Evolutionary conservation across 2,113 vertebrate species (phyloP).

Genomic region (Recurvirostra avosetta): DNA sequence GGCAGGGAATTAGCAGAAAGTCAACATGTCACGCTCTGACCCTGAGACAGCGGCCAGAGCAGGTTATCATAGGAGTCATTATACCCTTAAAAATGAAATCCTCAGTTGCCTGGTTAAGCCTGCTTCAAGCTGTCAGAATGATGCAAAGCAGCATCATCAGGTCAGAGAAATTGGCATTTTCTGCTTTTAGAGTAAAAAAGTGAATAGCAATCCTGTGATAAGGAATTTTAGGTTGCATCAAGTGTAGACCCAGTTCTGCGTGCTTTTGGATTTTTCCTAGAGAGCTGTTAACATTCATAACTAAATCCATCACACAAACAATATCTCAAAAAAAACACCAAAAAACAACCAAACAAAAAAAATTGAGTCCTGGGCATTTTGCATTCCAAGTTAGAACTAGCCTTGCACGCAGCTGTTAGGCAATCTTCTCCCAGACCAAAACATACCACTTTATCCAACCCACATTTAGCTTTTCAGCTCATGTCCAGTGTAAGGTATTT

Average conservation of each 20-base stretch:
- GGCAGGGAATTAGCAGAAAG: not conserved
- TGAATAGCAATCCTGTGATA: not conserved
- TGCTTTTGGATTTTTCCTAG: not conserved
- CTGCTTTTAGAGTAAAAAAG: not conserved
- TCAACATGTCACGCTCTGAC: not conserved
- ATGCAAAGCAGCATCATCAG: not conserved
- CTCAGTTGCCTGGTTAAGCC: not conserved
- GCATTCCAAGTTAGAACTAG: not conserved
- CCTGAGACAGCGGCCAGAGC: not conserved
- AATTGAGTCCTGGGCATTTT: not conserved
- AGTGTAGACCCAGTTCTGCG: not conserved
- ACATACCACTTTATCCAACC: not conserved
- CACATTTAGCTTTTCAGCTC: not conserved
- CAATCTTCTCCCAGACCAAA: not conserved
- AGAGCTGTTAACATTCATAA: not conserved
- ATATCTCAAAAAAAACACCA: not conserved
- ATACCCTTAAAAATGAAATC: conserved; percentile 12
- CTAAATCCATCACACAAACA: not conserved
- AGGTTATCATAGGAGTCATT: conserved; percentile 28
- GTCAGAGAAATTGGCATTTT: not conserved
- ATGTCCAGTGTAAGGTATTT: not conserved
- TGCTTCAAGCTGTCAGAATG: conserved; percentile 15
- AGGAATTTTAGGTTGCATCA: not conserved
- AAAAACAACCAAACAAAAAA: not conserved
- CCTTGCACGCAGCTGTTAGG: not conserved